Evolutionary conservation across 2,797 vertebrate species (phyloP), one percentile per base, ranked within the genome.

Genomic region (Eleutherodactylus coqui): DNA sequence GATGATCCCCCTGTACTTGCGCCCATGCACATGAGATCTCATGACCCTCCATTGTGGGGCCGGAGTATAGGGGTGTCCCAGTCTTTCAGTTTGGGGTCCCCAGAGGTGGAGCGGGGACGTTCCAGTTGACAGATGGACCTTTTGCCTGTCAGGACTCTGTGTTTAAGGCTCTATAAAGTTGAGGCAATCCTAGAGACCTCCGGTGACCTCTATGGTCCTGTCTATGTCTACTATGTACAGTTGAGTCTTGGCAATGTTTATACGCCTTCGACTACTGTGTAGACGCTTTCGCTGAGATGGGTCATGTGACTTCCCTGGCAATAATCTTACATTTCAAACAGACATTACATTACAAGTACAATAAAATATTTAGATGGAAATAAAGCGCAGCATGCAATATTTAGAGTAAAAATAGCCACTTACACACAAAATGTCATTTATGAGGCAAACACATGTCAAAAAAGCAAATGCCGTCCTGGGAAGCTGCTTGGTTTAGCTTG

Each of bases 141-240:
- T 67, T 27, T 79, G 34, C 17, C 77, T 79, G 36, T 27, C 60
- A 47, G 43, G 43, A 64, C 58, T 62, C 45, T 36, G 32, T 27
- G 47, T 75, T 60, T 75, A 38, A 62, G 67, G 69, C 62, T 83
- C 75, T 5, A 24, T 78, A 41, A 85, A 69, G 45, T 67, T 53
- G 60, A 85, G 43, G 47, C 76, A 73, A 41, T 32, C 38, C 45
- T 51, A 17, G 55, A 53, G 60, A n/a, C n/a, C n/a, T 53, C 5
- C 70, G 75, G 62, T 85, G 83, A 77, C 55, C 75, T 79, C 83
- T 41, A 62, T 47, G n/a, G 76, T 72, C n/a, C 49, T 70, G 29
- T 53, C 36, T 77, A 78, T 78, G 70, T 21, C 13, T 27, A 36
- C 70, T 51, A 34, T 64, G 2, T 32, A 47, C n/a, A 32, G 32